phyloP scores from a whole-genome alignment of 2,797 vertebrate genomes.

The Ataeniobius toweri region DNA sequence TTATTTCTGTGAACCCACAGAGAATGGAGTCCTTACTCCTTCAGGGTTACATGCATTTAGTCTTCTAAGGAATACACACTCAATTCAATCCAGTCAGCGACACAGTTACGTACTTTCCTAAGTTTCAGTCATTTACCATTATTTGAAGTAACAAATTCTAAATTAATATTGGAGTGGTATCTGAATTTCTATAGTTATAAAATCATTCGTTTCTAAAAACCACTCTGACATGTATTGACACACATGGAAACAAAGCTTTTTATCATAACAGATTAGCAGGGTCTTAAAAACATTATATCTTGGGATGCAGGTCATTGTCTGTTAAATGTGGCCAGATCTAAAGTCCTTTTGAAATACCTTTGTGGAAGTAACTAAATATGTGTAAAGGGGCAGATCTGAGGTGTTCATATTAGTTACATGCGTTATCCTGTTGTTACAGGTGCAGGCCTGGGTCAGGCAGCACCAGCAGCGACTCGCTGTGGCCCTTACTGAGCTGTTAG shows the following conservation, averaged over 20 bases:
- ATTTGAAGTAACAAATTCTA: background rate
- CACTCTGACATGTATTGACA: background rate
- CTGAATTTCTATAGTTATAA: background rate
- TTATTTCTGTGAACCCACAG: too few species aligned
- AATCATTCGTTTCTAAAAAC: background rate
- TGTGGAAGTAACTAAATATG: background rate
- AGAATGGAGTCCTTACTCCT: too few species aligned
- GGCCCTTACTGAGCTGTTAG: slow-evolving; percentile 88
- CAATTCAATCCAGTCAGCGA: background rate
- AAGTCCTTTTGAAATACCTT: background rate
- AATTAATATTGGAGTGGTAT: background rate
- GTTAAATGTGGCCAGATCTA: background rate
- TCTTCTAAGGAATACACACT: background rate
- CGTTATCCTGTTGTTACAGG: slow-evolving; percentile 74
- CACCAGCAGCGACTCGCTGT: slow-evolving; percentile 91
- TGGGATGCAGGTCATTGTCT: background rate
- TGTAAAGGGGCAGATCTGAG: background rate
- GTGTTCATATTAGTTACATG: background rate
- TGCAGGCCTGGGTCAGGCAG: slow-evolving; percentile 95
- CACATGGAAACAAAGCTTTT: background rate
- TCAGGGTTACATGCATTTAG: too few species aligned
- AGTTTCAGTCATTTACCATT: background rate
- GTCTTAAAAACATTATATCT: background rate
- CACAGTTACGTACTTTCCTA: background rate
- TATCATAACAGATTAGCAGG: background rate